A percentile compares a stretch with the other conserved stretches of the same genome.
Evolutionary conservation across 2,113 vertebrate species (phyloP).

Genomic region (Eidolon helvum): DNA sequence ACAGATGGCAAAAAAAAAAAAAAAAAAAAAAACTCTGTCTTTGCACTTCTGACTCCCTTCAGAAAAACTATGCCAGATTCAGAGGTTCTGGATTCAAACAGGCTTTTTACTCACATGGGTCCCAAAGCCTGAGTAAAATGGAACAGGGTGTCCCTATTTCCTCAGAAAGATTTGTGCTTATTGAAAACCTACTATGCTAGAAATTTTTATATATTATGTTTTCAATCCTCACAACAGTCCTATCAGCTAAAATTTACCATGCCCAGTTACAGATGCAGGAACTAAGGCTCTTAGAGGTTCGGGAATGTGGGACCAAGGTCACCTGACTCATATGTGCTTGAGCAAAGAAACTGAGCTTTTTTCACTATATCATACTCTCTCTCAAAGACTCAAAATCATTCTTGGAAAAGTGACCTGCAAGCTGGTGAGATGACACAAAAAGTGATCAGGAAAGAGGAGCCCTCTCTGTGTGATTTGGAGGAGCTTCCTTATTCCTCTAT

Average conservation of each 20-base stretch:
- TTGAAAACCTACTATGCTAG: neutral
- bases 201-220: neutral
- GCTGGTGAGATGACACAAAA: neutral
- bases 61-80: neutral
- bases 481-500: neutral
- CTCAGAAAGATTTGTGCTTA: neutral
- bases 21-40: neutral
- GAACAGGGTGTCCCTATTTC: neutral
- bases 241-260: neutral
- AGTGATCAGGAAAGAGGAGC: neutral
- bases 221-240: neutral
- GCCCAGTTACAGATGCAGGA: neutral
- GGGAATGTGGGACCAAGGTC: neutral
- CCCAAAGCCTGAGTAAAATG: neutral
- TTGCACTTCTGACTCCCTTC: neutral
- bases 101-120: neutral
- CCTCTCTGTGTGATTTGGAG: neutral
- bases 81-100: neutral
- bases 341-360: neutral
- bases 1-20: slow-evolving; percentile 23
- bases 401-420: neutral
- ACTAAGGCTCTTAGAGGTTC: neutral
- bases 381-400: neutral
- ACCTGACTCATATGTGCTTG: fast-evolving
- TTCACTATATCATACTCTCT: neutral